Conservation (phyloP, 2,888 invertebrate genomes). For the Mechanitis mazaeus region DNA sequence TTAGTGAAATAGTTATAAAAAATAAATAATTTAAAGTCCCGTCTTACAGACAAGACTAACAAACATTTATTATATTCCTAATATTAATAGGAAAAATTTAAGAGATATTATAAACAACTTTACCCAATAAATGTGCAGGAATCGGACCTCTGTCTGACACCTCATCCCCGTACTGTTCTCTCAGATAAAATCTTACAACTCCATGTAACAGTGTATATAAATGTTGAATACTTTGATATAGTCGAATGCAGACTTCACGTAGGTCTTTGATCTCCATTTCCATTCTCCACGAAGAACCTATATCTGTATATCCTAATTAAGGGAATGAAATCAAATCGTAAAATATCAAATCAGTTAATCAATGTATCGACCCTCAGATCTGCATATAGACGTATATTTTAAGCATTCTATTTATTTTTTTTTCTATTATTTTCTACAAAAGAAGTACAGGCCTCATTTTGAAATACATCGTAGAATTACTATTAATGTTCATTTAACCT, state of each 20-base stretch:
- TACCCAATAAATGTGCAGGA: constrained; percentile 83
- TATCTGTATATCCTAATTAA: constrained; percentile 76
- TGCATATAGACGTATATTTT: too few relatives aligned
- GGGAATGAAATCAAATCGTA: constrained; percentile 9
- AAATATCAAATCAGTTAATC: not conserved
- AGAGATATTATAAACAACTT: constrained; percentile 6
- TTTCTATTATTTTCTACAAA: too few relatives aligned
- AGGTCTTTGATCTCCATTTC: constrained; percentile 79
- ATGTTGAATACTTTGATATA: constrained; percentile 77
- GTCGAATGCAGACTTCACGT: constrained; percentile 62
- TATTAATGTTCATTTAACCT: too few relatives aligned
- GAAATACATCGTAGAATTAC: not conserved
- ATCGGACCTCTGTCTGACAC: constrained; percentile 76
- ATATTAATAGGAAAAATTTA: too few relatives aligned
- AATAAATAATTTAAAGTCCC: too few relatives aligned
- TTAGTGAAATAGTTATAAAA: too few relatives aligned
- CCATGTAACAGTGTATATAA: constrained; percentile 84
- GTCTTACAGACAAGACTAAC: not conserved
- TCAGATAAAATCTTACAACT: constrained; percentile 79
- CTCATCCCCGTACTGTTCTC: constrained; percentile 72
- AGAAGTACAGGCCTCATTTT: too few relatives aligned
- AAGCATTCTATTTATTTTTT: too few relatives aligned
- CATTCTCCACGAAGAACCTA: constrained; percentile 80
- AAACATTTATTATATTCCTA: not conserved
- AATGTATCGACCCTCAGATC: too few relatives aligned